Base-by-base conservation (phyloP, 92 coral and sea anemone genomes). In the Actinostola sp. region DNA sequence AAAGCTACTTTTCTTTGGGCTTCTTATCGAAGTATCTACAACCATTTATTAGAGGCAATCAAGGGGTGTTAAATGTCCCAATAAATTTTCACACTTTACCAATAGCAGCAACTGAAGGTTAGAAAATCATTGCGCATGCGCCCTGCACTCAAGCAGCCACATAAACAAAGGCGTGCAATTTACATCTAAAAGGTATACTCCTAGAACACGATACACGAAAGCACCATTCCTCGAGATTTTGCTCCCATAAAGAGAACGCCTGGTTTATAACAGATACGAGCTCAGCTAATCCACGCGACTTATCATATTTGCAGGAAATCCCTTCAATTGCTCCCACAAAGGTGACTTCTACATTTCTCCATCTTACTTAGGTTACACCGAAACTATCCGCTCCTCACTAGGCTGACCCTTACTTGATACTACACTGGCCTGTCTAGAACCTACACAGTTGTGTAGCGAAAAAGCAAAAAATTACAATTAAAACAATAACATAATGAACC, bases 401-500 rank as follows among this genome's bases (percentile, higher is more conserved):
- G 77, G 30, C 31, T 71, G 77, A 71, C 77, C 64, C 77, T 58
- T 57, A 29, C 41, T 41, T n/a, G 38, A 55, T 41, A 43, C 66
- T 71, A 54, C 66, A 31, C 77, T 55, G 77, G 6, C 77, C 25
- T 71, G 77, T 71, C 64, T 71, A 71, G 31, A 57, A 50, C 69
- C 60, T 67, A 84, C 66, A 57, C 58, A 76, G 70, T 80, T 72
- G 88, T 89, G 90, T 89, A 85, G 94, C 90, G 86, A 85, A 89
- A 84, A 42, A 67, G 39, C 50, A 63, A 76, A 73, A 68, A 90
- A 82, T 68, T 77, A 78, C 86, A 2, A 90, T 82, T 84, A 84
- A 88, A 91, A 83, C 92, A 91, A 91, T 91, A 88, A 89, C 97
- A 84, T 91, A 88, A 91, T 91, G 97, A 91, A 87, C 97, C 97